A percentile compares a stretch with the other conserved stretches of the same genome.
phyloP scores from a whole-genome alignment of 2,888 invertebrate genomes.

The Dasysyrphus albostriatus region DNA sequence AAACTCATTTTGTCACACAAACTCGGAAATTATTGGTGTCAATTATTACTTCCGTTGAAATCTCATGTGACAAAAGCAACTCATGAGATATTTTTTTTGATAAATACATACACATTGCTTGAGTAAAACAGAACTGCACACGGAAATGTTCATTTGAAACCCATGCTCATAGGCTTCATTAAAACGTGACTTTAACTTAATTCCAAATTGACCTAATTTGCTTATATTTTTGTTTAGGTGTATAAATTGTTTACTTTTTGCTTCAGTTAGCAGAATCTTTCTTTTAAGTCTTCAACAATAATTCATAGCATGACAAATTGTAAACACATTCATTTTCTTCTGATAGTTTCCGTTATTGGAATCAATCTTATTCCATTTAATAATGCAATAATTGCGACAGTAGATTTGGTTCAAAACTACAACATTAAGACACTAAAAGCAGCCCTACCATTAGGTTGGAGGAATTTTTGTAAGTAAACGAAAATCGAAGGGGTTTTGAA shows the following conservation, averaged over 20 bases:
- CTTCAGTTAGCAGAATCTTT: background rate
- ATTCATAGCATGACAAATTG: background rate
- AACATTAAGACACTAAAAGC: conserved; percentile 75
- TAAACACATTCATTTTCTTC: background rate
- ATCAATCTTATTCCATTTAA: background rate
- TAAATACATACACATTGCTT: no score
- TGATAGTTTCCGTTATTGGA: background rate
- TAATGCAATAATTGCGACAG: no score
- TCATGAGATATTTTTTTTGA: no score
- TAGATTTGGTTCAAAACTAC: conserved; percentile 77
- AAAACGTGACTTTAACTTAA: background rate
- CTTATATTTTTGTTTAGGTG: background rate
- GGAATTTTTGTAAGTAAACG: conserved; percentile 38
- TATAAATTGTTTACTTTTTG: background rate
- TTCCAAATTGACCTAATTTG: background rate
- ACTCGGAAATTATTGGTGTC: no score
- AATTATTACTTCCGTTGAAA: background rate
- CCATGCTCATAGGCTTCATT: background rate
- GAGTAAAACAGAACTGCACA: background rate
- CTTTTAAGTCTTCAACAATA: background rate
- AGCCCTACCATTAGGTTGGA: conserved; percentile 45
- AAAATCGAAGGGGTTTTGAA: background rate
- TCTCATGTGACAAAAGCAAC: background rate
- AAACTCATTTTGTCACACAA: background rate
- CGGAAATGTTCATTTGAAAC: background rate